Evolutionary conservation across 2,797 vertebrate genomes (phyloP).

Genomic region (Paramormyrops hopkinsi): DNA sequence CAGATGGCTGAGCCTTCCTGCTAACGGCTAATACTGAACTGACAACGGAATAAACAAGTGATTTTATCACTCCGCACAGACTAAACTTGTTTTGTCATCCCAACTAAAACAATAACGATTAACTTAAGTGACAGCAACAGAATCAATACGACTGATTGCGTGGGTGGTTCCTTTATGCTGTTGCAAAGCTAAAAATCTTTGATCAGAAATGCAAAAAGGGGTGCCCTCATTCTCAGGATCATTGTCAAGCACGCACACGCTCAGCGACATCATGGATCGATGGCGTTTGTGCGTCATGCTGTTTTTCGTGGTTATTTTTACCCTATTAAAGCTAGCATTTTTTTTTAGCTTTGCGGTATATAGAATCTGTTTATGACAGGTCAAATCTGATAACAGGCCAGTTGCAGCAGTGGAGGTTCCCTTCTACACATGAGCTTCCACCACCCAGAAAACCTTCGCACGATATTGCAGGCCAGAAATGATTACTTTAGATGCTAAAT

Average conservation of each 20-base stretch:
- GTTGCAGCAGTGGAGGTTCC: neutral
- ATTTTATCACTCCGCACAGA: neutral
- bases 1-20: neutral
- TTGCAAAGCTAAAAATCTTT: neutral
- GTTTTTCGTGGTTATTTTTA: neutral
- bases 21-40: neutral
- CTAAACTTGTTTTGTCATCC: neutral
- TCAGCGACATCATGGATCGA: neutral
- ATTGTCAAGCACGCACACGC: neutral
- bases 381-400: neutral
- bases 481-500: conserved; percentile 13
- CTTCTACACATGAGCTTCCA: neutral
- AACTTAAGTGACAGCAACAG: neutral
- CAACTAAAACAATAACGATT: neutral
- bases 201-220: neutral
- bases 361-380: neutral
- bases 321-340: neutral
- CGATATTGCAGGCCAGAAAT: neutral
- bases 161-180: neutral
- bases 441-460: neutral
- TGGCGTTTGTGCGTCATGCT: neutral
- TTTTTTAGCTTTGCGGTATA: neutral
- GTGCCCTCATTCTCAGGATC: neutral
- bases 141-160: neutral
- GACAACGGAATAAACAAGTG: neutral